These are phyloP conservation scores for Prenolepis imparis DNA, from an alignment of 2,888 invertebrate genomes.

Conservation along the genomic window DNA sequence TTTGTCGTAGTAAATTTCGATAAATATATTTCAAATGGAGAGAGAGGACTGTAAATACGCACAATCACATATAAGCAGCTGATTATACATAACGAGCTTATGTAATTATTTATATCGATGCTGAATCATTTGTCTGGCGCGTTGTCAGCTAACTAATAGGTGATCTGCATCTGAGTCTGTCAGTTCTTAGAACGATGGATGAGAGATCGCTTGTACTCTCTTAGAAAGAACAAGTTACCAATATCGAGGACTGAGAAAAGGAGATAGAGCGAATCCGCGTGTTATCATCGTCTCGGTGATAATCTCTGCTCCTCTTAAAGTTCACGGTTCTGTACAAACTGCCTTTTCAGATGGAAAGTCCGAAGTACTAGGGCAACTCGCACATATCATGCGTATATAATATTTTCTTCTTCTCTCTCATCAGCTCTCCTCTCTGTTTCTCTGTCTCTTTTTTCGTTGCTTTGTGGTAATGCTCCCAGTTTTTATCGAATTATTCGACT, in stretches of 20 bases:
- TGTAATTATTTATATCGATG: conserved; percentile 34
- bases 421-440: not conserved
- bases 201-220: not conserved
- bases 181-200: conserved; percentile 46
- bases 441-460: not conserved
- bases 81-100: not conserved
- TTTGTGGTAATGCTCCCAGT: not conserved
- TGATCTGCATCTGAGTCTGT: conserved; percentile 58
- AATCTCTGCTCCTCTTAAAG: conserved; percentile 74
- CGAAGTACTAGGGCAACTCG: conserved; percentile 66
- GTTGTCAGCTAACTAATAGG: conserved; percentile 58
- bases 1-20: not conserved
- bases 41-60: not conserved
- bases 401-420: not conserved
- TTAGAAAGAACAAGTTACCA: not conserved
- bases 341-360: conserved; percentile 67
- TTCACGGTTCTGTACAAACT: conserved; percentile 71
- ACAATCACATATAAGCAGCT: conserved; percentile 3
- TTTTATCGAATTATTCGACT: conserved; percentile 55
- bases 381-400: conserved; percentile 14
- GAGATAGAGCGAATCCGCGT: conserved; percentile 15
- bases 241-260: conserved; percentile 8
- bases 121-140: conserved; percentile 5
- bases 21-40: not conserved
- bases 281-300: conserved; percentile 70